These are phyloP conservation scores for Conger conger DNA, from an alignment of 2,113 vertebrate species.

Conservation along the genomic window DNA sequence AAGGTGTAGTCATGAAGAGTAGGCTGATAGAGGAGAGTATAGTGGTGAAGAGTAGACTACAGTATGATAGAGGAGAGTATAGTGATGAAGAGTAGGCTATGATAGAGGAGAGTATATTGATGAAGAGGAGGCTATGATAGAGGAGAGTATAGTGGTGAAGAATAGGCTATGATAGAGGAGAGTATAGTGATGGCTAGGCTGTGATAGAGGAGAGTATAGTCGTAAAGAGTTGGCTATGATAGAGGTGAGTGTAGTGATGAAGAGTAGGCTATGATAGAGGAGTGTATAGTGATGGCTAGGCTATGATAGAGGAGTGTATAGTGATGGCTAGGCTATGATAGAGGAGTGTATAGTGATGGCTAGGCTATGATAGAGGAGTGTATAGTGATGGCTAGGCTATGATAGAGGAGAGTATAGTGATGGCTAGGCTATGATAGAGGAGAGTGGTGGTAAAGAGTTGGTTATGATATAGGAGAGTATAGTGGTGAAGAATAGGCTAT, in stretches of 20 bases:
- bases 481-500: neutral
- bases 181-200: neutral
- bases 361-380: neutral
- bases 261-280: neutral
- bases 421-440: too few species aligned
- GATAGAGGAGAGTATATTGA: too few species aligned
- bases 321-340: neutral
- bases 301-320: neutral
- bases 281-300: neutral
- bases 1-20: neutral
- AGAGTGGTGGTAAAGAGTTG: too few species aligned
- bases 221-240: neutral
- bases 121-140: too few species aligned
- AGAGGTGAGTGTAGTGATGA: neutral
- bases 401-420: too few species aligned
- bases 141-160: neutral
- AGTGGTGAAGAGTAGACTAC: neutral
- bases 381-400: too few species aligned
- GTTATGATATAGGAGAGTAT: neutral
- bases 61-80: neutral
- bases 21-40: neutral
- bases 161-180: neutral
- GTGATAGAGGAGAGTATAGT: neutral
- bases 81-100: too few species aligned
- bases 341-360: neutral